Evolutionary conservation across 2,797 vertebrate species (phyloP).

Genomic region (Novumbra hubbsi): DNA sequence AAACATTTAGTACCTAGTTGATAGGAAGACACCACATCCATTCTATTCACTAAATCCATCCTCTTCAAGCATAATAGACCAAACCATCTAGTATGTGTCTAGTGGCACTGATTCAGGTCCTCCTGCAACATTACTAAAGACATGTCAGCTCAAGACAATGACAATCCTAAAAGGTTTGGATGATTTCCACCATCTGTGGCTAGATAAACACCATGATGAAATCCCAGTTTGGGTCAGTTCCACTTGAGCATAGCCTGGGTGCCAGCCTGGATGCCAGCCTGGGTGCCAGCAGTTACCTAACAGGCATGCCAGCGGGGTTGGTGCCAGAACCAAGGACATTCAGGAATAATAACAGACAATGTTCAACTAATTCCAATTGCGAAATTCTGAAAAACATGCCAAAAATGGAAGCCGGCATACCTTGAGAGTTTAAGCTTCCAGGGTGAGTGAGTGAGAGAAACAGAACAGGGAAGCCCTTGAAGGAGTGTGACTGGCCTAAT

Average conservation of each 20-base stretch:
- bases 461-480: conserved; percentile 47
- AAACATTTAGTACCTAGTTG: not conserved
- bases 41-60: conserved; percentile 9
- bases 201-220: not conserved
- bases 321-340: not conserved
- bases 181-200: not conserved
- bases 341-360: not conserved
- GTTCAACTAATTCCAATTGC: not conserved
- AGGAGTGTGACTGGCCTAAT: conserved; percentile 58
- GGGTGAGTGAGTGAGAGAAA: conserved; percentile 5
- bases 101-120: conserved; percentile 17
- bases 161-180: not conserved
- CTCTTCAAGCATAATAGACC: conserved; percentile 47
- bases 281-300: not conserved
- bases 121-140: conserved; percentile 5
- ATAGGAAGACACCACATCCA: too few species aligned
- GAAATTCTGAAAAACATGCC: not conserved
- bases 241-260: not conserved
- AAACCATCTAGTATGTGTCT: conserved; percentile 22
- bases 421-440: not conserved
- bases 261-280: not conserved
- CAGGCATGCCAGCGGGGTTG: not conserved
- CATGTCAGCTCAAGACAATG: not conserved
- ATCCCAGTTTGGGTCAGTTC: not conserved
- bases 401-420: not conserved